Evolutionary conservation across 1,140 invertebrate species (phyloP).

Genomic region (Procambarus clarkii): DNA sequence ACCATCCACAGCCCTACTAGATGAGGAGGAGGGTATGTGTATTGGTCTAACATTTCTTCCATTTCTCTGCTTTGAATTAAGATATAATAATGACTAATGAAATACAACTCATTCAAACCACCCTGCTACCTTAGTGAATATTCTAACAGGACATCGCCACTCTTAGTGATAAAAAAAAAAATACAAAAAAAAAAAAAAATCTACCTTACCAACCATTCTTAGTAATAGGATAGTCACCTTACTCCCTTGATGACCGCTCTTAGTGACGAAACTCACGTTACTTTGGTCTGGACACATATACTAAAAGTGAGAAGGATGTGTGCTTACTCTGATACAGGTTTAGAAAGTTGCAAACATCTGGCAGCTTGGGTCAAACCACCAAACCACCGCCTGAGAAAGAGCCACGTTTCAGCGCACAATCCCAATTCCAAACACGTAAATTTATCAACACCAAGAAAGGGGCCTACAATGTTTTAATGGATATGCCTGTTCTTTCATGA

Average conservation of each 20-base stretch:
- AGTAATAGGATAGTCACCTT: constrained; percentile 14
- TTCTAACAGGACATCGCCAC: neutral
- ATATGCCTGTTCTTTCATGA: constrained; percentile 20
- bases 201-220: constrained; percentile 24
- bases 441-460: constrained; percentile 36
- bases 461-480: constrained; percentile 4
- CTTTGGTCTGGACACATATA: constrained; percentile 21
- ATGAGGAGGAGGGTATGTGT: neutral
- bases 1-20: neutral
- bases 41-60: neutral
- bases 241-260: neutral
- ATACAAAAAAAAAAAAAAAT: too few species aligned
- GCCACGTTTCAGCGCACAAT: constrained; percentile 35
- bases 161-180: neutral
- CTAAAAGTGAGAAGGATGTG: constrained; percentile 40
- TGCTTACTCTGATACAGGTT: constrained; percentile 54
- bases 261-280: neutral
- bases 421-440: constrained; percentile 12
- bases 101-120: constrained; percentile 21
- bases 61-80: neutral
- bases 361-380: constrained; percentile 51
- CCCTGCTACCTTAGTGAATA: constrained; percentile 13
- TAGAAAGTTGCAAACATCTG: constrained; percentile 49
- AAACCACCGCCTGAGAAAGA: constrained; percentile 57
- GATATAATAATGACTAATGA: neutral